Base-by-base conservation (phyloP, 2,888 invertebrate species). In the Synergus umbraculus region DNA sequence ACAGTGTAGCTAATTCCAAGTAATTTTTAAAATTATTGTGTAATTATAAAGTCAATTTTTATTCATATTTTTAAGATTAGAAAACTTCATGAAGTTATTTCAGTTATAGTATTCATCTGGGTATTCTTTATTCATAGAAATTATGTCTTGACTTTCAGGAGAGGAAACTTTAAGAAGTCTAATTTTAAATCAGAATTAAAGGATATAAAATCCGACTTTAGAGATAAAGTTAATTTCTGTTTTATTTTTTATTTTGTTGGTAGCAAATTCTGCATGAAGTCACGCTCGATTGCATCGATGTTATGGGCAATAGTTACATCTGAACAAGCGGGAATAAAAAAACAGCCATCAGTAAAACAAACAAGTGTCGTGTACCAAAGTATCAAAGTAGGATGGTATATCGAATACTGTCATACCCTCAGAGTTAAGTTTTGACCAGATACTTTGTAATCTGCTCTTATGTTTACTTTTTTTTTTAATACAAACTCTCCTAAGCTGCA, bases 331-430 rank as follows among this genome's bases (percentile, higher is more conserved):
- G 79, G 58, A 64, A 64, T 82, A 83, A 83, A 86, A 83, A 83
- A 84, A 83, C 73, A 76, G 58, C 77, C 79, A 76, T 79, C 77
- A 77, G 63, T 66, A 83, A 78, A 77, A 82, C 83, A 83, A 85
- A 84, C 83, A 86, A 86, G 86, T 86, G 84, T 83, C 83, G 83
- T 83, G 76, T 81, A 82, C 82, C 83, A 85, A 85, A 86, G 83
- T 85, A 81, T 83, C 81, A 78, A n/a, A 8, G 46, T 13, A 9
- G 54, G 29, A 29, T 60, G 76, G 66, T 63, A 54, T 43, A 73
- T 58, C 43, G 10, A 64, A 44, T 44, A 76, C 44, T 64, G 63
- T 15, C 43, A 65, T 77, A 63, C 18, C 60, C 54, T 37, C 41
- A 58, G 78, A 65, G 46, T 44, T 18, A 66, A 64, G 78, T 79